Base-by-base conservation (phyloP, 2,113 vertebrate species). In the Opisthocomus hoazin region DNA sequence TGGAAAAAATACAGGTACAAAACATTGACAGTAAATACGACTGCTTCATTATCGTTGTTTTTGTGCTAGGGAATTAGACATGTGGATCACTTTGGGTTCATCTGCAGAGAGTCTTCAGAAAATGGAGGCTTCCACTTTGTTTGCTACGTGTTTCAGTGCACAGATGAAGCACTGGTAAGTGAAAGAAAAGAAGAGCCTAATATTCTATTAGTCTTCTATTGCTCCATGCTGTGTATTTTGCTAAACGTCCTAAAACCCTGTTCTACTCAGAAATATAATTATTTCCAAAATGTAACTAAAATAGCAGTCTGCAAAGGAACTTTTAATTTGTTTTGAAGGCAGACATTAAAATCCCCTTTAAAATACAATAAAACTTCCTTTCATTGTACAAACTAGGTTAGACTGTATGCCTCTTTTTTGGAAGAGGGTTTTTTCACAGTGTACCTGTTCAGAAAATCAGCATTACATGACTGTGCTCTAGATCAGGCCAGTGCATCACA, bases 51-150 rank as follows among this genome's bases (percentile, higher is more conserved):
- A 6, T 34, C 82, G 26, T 78, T 90, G 22, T 61, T 95, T 94
- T 90, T 92, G 41, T 94, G 43, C 32, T 87, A 99, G 99, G 99
- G 99, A 90, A 99, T 99, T 94, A 98, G 98, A 86, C 99, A 99
- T 0, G 99, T 99, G 97, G 99, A 99, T 98, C 99, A 99, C 96
- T 99, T 99, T 73, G 99, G 99, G 69, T 99, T 99, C 96, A 99
- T 99, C 98, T 99, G 99, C 98, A 99, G 99, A 90, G 99, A 99
- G 94, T 98, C 98, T 6, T 98, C 98, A 17, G 98, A 98, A 58
- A 98, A 98, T n/a, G 98, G 98, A 37, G 99, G 98, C 96, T 99
- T 98, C 88, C 99, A 99, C 91, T 99, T 99, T 58, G 99, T 99
- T 80, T 99, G 99, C 86, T 99, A 99, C 0, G 98, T 99, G 77